Percentiles rank a stretch among this genome's conserved stretches.
Evolutionary conservation across 1,140 invertebrate genomes (phyloP).

Genomic region (Cyclina sinensis): DNA sequence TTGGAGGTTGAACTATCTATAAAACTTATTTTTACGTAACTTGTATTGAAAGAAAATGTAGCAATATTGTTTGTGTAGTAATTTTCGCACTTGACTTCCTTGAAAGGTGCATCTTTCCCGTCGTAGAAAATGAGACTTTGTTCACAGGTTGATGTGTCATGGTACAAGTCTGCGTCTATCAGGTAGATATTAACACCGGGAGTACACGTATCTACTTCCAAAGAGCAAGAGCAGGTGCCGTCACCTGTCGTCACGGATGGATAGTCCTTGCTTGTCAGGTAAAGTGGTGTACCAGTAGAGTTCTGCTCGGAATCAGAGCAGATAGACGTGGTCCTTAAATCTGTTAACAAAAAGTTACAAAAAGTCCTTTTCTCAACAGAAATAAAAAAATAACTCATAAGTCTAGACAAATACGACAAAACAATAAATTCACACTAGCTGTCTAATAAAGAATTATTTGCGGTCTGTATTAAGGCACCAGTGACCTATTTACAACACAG

Average conservation of each 20-base stretch:
- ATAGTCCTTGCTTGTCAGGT: constrained; percentile 9
- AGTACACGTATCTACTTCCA: constrained; percentile 2
- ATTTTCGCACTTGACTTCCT: neutral
- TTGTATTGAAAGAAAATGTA: neutral
- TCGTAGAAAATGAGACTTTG: neutral
- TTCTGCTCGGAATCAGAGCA: neutral
- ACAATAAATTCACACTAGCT: no score
- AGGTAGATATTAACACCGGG: neutral
- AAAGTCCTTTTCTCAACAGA: no score
- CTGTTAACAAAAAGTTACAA: neutral
- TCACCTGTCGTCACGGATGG: neutral
- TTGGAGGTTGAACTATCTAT: neutral
- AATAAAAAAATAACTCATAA: no score
- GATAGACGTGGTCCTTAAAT: neutral
- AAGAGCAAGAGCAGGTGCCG: neutral
- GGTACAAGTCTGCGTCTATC: constrained; percentile 3
- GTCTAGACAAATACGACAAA: no score
- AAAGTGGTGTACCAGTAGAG: neutral
- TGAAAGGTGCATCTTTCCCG: neutral
- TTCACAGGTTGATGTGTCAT: neutral
- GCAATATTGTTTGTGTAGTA: neutral
- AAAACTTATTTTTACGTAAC: neutral
- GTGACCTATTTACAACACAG: no score
- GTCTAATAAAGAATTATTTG: no score
- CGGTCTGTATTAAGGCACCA: no score